Conservation (phyloP, 2,113 vertebrate genomes). For the Echinops telfairi region DNA sequence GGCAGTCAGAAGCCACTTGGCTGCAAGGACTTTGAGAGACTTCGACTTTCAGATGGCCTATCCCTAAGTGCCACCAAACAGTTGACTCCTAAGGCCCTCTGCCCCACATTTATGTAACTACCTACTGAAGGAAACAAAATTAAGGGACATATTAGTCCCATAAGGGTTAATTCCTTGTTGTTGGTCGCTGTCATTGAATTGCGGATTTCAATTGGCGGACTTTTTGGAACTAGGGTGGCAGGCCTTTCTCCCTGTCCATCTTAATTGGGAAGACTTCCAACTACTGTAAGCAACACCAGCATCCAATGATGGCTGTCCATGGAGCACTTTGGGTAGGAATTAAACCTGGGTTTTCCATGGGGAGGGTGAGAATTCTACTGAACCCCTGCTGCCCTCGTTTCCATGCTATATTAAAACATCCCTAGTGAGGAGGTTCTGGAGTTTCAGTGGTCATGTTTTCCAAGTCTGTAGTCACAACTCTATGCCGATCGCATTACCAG, state of each 20-base stretch:
- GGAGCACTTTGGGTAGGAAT: neutral
- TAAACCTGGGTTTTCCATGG: neutral
- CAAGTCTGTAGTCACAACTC: neutral
- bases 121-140: conserved; percentile 23
- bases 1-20: neutral
- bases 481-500: neutral
- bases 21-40: neutral
- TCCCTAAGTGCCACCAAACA: neutral
- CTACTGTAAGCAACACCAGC: neutral
- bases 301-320: neutral
- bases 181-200: neutral
- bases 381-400: neutral
- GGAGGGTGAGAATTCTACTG: neutral
- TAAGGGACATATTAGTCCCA: conserved; percentile 3
- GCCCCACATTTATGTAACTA: neutral
- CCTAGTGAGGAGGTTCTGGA: conserved; percentile 8
- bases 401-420: neutral
- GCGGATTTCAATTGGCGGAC: neutral
- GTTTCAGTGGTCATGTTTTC: neutral
- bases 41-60: neutral
- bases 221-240: neutral
- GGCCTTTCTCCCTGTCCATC: neutral
- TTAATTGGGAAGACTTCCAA: neutral
- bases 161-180: neutral
- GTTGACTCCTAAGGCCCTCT: neutral